Evolutionary conservation across 2,113 vertebrate species (phyloP), one percentile per base, ranked within the genome.

Genomic region (Brachyhypopomus gauderio): DNA sequence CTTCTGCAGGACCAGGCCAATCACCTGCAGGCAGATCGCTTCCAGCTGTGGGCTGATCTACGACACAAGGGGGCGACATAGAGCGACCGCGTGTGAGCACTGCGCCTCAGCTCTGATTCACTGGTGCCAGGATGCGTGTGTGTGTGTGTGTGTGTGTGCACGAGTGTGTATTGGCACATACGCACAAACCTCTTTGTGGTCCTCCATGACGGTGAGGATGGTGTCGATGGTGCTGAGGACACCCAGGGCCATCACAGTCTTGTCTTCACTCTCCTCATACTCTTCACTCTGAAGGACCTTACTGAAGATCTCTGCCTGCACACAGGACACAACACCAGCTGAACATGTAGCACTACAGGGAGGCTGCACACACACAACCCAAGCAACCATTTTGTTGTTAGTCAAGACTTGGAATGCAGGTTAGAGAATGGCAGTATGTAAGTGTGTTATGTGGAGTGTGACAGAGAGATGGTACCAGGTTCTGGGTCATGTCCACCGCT

Each of bases 11-110:
- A 99, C 97, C 16, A 98, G 94, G 55, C 97, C 97, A 83, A 99
- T 98, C 83, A 99, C 96, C 87, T 96, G 96, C 78, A 99, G 92
- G 88, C 97, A 99, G 91, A 99, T 98, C 22, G 93, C 95, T 90
- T 99, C 97, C 0, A 99, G 88, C 90, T 98, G 96, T 85, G 97
- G 97, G 38, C 94, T 97, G 89, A 99, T 95, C 97, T 99, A n/a
- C 3, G 88, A 88, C 38, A 64, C 11, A 77, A 72, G 76, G 63
- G 16, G 45, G 45, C 45, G 12, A 52, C 45, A 79, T 11, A 56
- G 25, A 58, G 16, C 4, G 67, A 3, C 0, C 0, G 22, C 4
- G 36, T 52, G 22, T 74, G 38, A 22, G 22, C 45, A 52, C 45
- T 52, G 45, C 12, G 9, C 5, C 12, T 52, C 45, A 52, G 45